Evolutionary conservation across 37 sponge, comb jelly and placozoan genomes (phyloP).

Genomic region (Theonella swinhoei): DNA sequence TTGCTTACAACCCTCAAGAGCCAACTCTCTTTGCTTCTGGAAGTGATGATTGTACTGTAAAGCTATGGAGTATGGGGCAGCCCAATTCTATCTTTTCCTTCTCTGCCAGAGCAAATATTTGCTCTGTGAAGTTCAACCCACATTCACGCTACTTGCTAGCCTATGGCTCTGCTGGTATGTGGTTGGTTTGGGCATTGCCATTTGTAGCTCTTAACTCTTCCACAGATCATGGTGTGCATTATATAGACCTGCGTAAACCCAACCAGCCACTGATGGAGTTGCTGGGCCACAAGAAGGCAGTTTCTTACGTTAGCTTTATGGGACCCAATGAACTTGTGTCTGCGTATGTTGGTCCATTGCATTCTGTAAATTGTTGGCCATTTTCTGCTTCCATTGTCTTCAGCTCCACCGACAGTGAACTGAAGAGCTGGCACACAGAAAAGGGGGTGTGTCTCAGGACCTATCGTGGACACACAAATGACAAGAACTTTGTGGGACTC

Average conservation of each 20-base stretch:
- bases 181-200: too few relatives aligned
- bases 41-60: slow-evolving; percentile 84
- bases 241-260: slow-evolving; percentile 69
- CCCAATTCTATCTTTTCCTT: slow-evolving; percentile 47
- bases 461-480: slow-evolving; percentile 82
- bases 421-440: slow-evolving; percentile 74
- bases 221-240: slow-evolving; percentile 79
- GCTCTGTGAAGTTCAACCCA: slow-evolving; percentile 83
- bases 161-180: slow-evolving; percentile 84
- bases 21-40: slow-evolving; percentile 80
- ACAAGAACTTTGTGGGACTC: slow-evolving; percentile 94
- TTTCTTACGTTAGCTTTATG: slow-evolving; percentile 79
- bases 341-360: slow-evolving; percentile 66
- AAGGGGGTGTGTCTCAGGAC: slow-evolving; percentile 37
- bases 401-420: slow-evolving; percentile 90
- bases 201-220: neutral
- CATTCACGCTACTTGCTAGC: slow-evolving; percentile 50
- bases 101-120: slow-evolving; percentile 74
- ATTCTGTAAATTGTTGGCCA: too few relatives aligned
- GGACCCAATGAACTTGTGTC: slow-evolving; percentile 63
- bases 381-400: too few relatives aligned
- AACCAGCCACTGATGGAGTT: slow-evolving; percentile 32
- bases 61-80: slow-evolving; percentile 62
- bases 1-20: slow-evolving; percentile 69
- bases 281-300: slow-evolving; percentile 87